These are phyloP conservation scores for Drosophila subsilvestris DNA, from an alignment of 2,888 invertebrate genomes.

Conservation along the genomic window DNA sequence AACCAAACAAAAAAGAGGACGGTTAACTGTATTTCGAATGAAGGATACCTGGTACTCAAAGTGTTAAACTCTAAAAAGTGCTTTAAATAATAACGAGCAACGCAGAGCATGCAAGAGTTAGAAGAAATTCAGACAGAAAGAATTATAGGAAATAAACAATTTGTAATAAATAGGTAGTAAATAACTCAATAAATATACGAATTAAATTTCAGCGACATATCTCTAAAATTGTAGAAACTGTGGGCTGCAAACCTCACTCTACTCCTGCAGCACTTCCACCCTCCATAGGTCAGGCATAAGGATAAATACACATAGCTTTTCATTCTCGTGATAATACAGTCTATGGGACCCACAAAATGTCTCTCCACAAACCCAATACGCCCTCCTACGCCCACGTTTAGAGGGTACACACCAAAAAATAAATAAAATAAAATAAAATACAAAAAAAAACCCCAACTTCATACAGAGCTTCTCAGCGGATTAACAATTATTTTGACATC, in stretches of 20 bases:
- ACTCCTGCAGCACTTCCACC: neutral
- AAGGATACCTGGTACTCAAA: neutral
- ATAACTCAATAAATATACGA: neutral
- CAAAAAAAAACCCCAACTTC: constrained; percentile 6
- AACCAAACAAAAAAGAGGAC: neutral
- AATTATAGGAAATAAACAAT: neutral
- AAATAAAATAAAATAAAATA: constrained; percentile 16
- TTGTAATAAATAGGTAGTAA: neutral
- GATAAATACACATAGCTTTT: too few relatives aligned
- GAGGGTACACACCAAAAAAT: neutral
- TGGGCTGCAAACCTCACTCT: neutral
- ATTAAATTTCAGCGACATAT: neutral
- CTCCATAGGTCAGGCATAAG: too few relatives aligned
- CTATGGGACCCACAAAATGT: too few relatives aligned
- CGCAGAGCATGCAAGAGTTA: too few relatives aligned
- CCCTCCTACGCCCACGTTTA: neutral
- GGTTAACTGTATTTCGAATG: neutral
- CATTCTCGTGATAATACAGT: too few relatives aligned
- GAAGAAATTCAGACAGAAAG: neutral
- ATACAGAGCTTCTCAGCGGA: constrained; percentile 53
- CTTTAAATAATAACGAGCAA: too few relatives aligned
- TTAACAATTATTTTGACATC: constrained; percentile 79
- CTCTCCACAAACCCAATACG: neutral
- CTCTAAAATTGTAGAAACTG: neutral
- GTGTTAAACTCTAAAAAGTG: too few relatives aligned